Conservation (phyloP, 2,797 vertebrate genomes). For the Sebastes reedi region DNA sequence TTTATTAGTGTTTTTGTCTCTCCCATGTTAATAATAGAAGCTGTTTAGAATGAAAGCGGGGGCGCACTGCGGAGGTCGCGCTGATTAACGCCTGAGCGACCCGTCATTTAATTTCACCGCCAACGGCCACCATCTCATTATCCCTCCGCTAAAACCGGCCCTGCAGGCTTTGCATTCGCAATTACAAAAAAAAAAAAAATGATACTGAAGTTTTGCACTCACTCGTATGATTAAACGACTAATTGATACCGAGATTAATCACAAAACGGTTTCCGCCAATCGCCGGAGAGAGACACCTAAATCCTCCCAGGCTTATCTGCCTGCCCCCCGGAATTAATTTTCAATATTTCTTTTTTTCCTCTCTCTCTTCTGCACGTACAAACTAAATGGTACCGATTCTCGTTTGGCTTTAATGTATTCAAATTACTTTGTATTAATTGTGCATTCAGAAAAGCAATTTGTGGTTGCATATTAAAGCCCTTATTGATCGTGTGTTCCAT, state of each 20-base stretch:
- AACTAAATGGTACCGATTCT: slow-evolving; percentile 19
- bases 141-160: not conserved
- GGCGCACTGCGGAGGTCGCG: not conserved
- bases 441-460: slow-evolving; percentile 45
- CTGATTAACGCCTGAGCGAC: not conserved
- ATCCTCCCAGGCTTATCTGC: slow-evolving; percentile 11
- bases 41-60: not conserved
- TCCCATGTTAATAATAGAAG: not conserved
- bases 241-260: slow-evolving; percentile 52
- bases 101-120: not conserved
- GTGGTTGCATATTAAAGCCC: slow-evolving; percentile 14
- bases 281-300: not conserved
- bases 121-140: slow-evolving; percentile 5
- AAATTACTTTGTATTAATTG: slow-evolving; percentile 48
- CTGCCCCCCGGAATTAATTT: slow-evolving; percentile 40
- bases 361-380: not conserved
- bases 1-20: not conserved
- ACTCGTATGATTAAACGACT: slow-evolving; percentile 36
- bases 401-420: slow-evolving; percentile 49
- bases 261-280: slow-evolving; percentile 8
- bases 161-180: not conserved
- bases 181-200: slow-evolving; percentile 37
- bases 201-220: slow-evolving; percentile 8
- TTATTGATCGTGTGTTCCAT: slow-evolving; percentile 32
- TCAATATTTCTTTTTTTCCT: not conserved